These are phyloP conservation scores for Tenthredo notha DNA, from an alignment of 2,888 invertebrate species.

Conservation along the genomic window DNA sequence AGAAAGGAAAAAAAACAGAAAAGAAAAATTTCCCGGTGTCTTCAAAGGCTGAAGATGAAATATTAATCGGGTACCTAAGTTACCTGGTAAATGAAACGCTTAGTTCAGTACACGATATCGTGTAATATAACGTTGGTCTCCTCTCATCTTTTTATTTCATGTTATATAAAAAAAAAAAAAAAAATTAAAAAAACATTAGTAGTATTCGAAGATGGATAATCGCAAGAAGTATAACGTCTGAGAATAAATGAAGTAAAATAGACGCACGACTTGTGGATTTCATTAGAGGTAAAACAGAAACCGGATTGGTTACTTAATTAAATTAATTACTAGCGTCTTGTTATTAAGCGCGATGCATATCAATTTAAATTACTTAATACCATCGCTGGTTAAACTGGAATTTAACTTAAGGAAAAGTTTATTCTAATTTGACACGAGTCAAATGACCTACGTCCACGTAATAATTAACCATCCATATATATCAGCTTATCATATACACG, in stretches of 20 bases:
- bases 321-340: conserved; percentile 44
- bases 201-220: not conserved
- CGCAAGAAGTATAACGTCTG: not conserved
- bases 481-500: not conserved
- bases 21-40: not conserved
- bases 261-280: conserved; percentile 4
- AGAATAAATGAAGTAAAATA: conserved; percentile 9
- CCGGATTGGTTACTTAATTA: conserved; percentile 48
- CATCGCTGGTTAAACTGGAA: conserved; percentile 8
- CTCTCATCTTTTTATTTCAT: not conserved
- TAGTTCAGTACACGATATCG: not conserved
- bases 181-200: not conserved
- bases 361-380: conserved; percentile 40
- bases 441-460: conserved; percentile 22
- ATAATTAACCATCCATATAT: conserved; percentile 11
- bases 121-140: not conserved
- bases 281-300: conserved; percentile 36
- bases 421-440: conserved; percentile 34
- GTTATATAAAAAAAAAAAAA: not conserved
- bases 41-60: not conserved
- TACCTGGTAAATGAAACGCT: not conserved
- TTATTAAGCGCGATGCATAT: conserved; percentile 43
- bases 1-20: not conserved
- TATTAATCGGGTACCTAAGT: not conserved
- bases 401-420: conserved; percentile 26